A percentile compares a stretch with the other conserved stretches of the same genome.
phyloP scores from a whole-genome alignment of 2,797 vertebrate species.

The Thripadectes ignobilis region DNA sequence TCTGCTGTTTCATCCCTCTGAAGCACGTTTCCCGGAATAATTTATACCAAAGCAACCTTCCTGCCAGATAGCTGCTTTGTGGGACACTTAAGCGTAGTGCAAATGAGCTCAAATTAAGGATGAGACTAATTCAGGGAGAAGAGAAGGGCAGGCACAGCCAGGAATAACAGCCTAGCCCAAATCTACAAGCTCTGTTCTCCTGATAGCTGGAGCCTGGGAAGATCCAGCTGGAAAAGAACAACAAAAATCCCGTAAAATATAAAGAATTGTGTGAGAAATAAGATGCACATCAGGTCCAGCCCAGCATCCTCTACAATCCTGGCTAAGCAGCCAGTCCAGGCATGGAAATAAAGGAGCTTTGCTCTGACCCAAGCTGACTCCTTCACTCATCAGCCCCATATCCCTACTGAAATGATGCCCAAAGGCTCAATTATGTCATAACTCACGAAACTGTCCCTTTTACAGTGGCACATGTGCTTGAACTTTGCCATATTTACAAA shows the following conservation, averaged over 20 bases:
- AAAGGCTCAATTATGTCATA: background rate
- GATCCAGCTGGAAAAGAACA: background rate
- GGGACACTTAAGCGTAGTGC: rapidly evolving
- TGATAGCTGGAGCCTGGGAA: background rate
- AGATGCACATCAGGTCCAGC: rapidly evolving
- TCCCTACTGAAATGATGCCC: background rate
- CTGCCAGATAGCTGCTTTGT: background rate
- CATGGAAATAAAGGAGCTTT: rapidly evolving
- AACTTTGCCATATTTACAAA: background rate
- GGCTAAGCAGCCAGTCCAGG: background rate
- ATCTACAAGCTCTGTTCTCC: rapidly evolving
- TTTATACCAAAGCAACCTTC: background rate
- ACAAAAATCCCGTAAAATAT: background rate
- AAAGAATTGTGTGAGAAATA: background rate
- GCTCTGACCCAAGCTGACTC: background rate
- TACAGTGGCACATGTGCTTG: background rate
- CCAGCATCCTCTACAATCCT: background rate
- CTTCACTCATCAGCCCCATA: background rate
- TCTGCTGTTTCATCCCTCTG: background rate
- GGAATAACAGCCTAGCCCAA: background rate
- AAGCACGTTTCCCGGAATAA: background rate
- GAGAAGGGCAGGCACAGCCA: background rate
- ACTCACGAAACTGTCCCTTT: background rate
- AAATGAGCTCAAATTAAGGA: background rate
- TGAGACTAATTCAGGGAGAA: background rate